A percentile compares a stretch with the other conserved stretches of the same genome.
These are phyloP conservation scores for Andrena hattorfiana DNA, from an alignment of 2,888 invertebrate genomes.

Conservation along the genomic window DNA sequence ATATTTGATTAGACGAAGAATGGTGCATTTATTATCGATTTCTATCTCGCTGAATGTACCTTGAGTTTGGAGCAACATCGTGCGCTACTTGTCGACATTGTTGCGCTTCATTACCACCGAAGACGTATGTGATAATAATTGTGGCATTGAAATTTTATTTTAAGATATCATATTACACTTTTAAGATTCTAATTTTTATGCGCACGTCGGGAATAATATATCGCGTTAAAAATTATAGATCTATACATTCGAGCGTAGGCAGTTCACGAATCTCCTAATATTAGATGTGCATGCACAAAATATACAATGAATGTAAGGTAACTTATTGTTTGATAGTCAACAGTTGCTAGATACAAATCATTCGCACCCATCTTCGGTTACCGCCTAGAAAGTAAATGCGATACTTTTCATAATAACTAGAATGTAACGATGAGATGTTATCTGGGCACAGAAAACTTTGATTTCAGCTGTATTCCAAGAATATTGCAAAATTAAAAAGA, in stretches of 20 bases:
- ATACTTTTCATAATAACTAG: slow-evolving; percentile 14
- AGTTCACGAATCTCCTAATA: slow-evolving; percentile 7
- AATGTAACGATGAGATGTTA: slow-evolving; percentile 31
- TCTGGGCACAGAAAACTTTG: background rate
- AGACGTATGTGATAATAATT: slow-evolving; percentile 39
- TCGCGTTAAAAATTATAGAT: slow-evolving; percentile 5
- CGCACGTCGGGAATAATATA: slow-evolving; percentile 1
- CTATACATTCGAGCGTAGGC: slow-evolving; percentile 6
- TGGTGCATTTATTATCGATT: slow-evolving; percentile 33
- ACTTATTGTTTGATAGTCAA: slow-evolving; percentile 1
- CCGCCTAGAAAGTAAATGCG: background rate
- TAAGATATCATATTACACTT: background rate
- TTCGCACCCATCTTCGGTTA: slow-evolving; percentile 20
- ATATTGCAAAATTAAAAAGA: slow-evolving; percentile 5
- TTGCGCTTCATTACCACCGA: slow-evolving; percentile 9
- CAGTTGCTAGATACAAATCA: background rate
- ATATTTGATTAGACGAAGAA: slow-evolving; percentile 4
- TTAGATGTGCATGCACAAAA: background rate
- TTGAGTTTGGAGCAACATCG: slow-evolving; percentile 31
- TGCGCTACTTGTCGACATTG: slow-evolving; percentile 5
- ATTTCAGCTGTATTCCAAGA: background rate
- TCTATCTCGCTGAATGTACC: background rate
- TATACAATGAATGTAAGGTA: slow-evolving; percentile 17
- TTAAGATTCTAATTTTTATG: slow-evolving; percentile 17
- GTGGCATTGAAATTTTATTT: slow-evolving; percentile 36